These are phyloP conservation scores for Actinernus sp. DNA, from an alignment of 92 coral and sea anemone species.

Conservation along the genomic window DNA sequence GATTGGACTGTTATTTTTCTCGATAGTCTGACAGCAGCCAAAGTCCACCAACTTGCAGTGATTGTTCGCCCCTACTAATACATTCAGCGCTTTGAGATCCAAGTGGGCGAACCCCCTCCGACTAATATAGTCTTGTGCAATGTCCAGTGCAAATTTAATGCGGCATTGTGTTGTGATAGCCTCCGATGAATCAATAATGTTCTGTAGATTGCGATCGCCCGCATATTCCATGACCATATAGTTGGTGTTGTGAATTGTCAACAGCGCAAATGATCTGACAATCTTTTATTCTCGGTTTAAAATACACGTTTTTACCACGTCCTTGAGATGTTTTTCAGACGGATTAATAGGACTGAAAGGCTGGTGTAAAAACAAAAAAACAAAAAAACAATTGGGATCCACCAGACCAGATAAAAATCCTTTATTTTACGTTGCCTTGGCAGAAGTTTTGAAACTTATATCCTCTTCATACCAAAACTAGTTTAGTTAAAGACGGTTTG, in stretches of 20 bases:
- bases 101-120: slow-evolving; percentile 95
- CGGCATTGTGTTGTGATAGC: slow-evolving; percentile 71
- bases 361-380: too few species aligned
- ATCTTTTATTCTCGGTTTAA: too few species aligned
- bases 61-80: slow-evolving; percentile 77
- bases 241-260: slow-evolving; percentile 61
- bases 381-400: too few species aligned
- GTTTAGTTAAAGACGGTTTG: too few species aligned
- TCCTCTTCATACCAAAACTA: too few species aligned
- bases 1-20: slow-evolving; percentile 82
- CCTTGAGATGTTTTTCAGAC: too few species aligned
- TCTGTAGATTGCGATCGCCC: slow-evolving; percentile 92
- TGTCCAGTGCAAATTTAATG: slow-evolving; percentile 84
- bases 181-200: slow-evolving; percentile 82
- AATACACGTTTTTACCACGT: too few species aligned
- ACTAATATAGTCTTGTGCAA: slow-evolving; percentile 90
- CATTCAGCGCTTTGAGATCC: slow-evolving; percentile 95
- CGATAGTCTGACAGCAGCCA: slow-evolving; percentile 97
- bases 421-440: too few species aligned
- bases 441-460: too few species aligned
- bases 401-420: too few species aligned
- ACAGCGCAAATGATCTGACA: slow-evolving; percentile 84
- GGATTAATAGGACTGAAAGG: too few species aligned
- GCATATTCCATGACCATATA: slow-evolving; percentile 96
- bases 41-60: slow-evolving; percentile 96